These are phyloP conservation scores for Drosophila hamatofila DNA, from an alignment of 2,888 invertebrate genomes.

Conservation along the genomic window DNA sequence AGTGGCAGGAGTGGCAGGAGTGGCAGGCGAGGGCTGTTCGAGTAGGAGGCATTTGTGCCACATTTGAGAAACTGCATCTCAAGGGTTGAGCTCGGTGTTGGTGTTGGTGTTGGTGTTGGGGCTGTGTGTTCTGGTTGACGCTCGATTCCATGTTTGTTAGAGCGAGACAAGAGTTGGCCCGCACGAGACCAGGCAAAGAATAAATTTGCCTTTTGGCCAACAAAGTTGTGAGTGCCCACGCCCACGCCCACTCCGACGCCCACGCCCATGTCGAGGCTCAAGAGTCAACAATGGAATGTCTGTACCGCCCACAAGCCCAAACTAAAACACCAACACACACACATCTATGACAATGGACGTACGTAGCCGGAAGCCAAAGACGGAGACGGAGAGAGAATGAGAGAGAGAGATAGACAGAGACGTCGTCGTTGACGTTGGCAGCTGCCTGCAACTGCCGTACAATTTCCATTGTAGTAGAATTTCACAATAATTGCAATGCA, in stretches of 20 bases:
- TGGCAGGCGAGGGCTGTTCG: background rate
- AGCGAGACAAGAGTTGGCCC: slow-evolving; percentile 26
- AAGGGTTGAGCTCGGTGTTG: background rate
- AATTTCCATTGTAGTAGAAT: slow-evolving; percentile 77
- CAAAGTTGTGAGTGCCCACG: slow-evolving; percentile 51
- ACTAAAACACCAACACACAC: slow-evolving; percentile 30
- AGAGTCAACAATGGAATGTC: slow-evolving; percentile 68
- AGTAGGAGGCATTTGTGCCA: slow-evolving; percentile 26
- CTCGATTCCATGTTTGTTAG: slow-evolving; percentile 15
- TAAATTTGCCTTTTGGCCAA: slow-evolving; percentile 74
- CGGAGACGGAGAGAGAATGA: slow-evolving; percentile 21
- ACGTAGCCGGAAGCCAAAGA: slow-evolving; percentile 57
- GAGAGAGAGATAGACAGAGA: slow-evolving; percentile 9
- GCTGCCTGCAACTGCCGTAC: slow-evolving; percentile 57
- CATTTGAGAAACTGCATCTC: slow-evolving; percentile 48
- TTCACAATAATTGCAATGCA: slow-evolving; percentile 74
- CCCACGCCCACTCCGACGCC: slow-evolving; percentile 26
- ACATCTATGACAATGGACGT: slow-evolving; percentile 49
- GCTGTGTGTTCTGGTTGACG: background rate
- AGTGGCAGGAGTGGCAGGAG: background rate
- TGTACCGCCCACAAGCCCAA: slow-evolving; percentile 47
- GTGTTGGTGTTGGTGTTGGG: slow-evolving; percentile 5
- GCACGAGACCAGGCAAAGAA: slow-evolving; percentile 45
- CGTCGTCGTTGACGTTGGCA: slow-evolving; percentile 35
- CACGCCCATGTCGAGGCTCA: slow-evolving; percentile 39